Conservation (phyloP, 2,888 invertebrate species). For the Norana najaformis region DNA sequence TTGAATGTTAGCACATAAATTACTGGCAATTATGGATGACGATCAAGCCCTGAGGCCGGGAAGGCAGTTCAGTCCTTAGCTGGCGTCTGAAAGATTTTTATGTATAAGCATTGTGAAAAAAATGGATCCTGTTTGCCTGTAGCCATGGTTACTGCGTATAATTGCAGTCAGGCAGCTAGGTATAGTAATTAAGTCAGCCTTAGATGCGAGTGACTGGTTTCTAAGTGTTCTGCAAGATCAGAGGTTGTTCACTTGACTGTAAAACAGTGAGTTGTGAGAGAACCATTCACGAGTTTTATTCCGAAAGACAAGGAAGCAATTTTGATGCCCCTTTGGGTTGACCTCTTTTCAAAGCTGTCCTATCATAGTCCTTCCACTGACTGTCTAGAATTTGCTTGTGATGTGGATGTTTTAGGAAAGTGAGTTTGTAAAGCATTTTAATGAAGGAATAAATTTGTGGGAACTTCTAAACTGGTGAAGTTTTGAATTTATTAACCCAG, state of each 20-base stretch:
- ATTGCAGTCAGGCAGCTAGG: background rate
- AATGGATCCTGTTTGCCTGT: background rate
- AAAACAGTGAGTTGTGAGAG: background rate
- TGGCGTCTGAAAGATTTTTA: background rate
- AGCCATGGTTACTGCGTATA: background rate
- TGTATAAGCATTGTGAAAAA: background rate
- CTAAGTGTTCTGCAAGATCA: too few relatives aligned
- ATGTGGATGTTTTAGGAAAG: background rate
- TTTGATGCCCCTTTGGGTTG: background rate
- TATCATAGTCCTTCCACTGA: background rate
- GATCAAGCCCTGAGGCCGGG: background rate
- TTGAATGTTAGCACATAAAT: background rate
- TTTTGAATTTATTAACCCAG: background rate
- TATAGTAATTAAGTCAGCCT: background rate
- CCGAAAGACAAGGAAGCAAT: too few relatives aligned
- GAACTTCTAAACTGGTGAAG: background rate
- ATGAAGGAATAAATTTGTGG: background rate
- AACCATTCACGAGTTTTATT: background rate
- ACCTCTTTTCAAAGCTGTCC: background rate
- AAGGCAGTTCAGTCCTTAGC: background rate
- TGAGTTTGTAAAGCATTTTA: conserved; percentile 1
- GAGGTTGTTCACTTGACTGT: background rate
- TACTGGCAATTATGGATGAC: background rate
- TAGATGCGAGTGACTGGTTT: background rate
- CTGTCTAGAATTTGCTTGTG: background rate